Conservation (phyloP, 1,140 invertebrate species). For the Streblospio benedicti region DNA sequence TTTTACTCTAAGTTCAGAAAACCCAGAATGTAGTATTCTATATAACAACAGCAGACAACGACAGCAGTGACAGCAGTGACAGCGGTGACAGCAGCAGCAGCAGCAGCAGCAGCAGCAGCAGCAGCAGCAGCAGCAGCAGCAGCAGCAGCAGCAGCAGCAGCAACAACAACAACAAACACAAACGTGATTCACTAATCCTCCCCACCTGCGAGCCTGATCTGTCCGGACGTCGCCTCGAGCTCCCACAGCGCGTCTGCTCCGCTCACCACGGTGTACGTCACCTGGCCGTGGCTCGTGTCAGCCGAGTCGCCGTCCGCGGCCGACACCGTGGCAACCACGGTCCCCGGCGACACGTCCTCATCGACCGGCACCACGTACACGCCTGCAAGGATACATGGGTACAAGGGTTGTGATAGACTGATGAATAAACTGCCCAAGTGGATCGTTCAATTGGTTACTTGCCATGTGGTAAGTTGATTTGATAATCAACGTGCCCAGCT, state of each 20-base stretch:
- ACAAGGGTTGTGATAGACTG: too few relatives aligned
- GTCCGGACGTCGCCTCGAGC: slow-evolving; percentile 20
- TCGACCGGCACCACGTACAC: slow-evolving; percentile 15
- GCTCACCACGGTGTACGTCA: slow-evolving; percentile 25
- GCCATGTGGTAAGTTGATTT: too few relatives aligned
- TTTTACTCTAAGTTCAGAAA: too few relatives aligned
- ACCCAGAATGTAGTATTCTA: too few relatives aligned
- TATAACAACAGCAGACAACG: too few relatives aligned
- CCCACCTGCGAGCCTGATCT: slow-evolving; percentile 19
- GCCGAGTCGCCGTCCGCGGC: slow-evolving; percentile 27
- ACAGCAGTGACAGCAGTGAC: too few relatives aligned
- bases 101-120: neutral
- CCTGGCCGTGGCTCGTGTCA: slow-evolving; percentile 20
- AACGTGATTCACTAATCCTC: neutral
- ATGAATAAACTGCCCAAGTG: too few relatives aligned
- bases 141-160: neutral
- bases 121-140: neutral
- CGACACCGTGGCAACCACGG: slow-evolving; percentile 20
- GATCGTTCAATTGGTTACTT: too few relatives aligned
- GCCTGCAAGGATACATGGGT: too few relatives aligned
- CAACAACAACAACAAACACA: too few relatives aligned
- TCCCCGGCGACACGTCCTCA: slow-evolving; percentile 22
- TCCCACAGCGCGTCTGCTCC: slow-evolving; percentile 17
- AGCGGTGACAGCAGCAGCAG: too few relatives aligned
- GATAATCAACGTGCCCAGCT: too few relatives aligned